Base-by-base conservation (phyloP, 2,797 vertebrate genomes). In the Hylomyscus alleni region DNA sequence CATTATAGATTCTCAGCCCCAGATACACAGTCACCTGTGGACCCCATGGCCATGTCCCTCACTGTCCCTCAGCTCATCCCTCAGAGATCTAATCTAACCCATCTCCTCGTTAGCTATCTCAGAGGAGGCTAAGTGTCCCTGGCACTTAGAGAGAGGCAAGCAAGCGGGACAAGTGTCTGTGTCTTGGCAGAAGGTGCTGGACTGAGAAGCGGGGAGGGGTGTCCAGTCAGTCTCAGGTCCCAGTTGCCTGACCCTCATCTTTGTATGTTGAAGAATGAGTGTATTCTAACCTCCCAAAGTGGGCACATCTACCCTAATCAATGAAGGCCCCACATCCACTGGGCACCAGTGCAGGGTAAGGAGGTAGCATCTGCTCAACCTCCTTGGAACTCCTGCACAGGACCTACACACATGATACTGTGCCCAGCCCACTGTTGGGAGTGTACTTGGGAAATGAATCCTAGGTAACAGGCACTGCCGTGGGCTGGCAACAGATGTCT, bases 251-350 rank as follows among this genome's bases (percentile, higher is more conserved):
- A 60, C 19, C n/a, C n/a, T n/a, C 3, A 2, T 65, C 37, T 19
- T 40, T 8, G 15, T 0, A 14, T 17, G 0, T 0, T 3, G n/a
- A 3, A 52, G 24, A 9, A 0, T 0, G 11, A 4, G 44, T 81
- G 40, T 20, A 8, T 0, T 37, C 62, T 29, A 3, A 7, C 10
- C 24, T 6, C 81, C 34, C 1, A 47, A 3, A 0, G 8, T 29
- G 20, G 40, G 34, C 0, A 3, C 0, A 1, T 19, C 47, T 7
- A 3, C 1, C 2, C 1, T 0, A 0, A 3, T 3, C 34, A 7
- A 56, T 17, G 4, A 1, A 22, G 24, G 67, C 37, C 80, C 6
- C 3, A 0, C 15, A 0, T 14, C 17, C 1, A 20, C 2, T 11
- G 11, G n/a, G 37, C 8, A 8, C 52, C 44, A 5, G 17, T 14